Evolutionary conservation across 2,113 vertebrate genomes (phyloP).

Genomic region (Rhabdornis inornatus): DNA sequence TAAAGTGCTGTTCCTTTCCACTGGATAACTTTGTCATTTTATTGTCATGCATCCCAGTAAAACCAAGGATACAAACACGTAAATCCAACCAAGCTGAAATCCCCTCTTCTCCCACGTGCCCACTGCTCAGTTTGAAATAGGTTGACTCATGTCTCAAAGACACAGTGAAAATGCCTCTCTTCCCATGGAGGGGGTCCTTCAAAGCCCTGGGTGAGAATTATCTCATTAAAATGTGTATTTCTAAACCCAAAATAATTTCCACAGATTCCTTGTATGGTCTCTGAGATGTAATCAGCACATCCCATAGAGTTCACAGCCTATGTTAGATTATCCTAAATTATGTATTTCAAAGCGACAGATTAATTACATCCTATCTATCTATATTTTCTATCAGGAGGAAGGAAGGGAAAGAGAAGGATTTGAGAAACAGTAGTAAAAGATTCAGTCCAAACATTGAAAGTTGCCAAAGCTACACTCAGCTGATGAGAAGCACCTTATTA

Average conservation of each 20-base stretch:
- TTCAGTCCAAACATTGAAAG: not conserved
- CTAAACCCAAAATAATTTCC: not conserved
- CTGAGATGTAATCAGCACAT: not conserved
- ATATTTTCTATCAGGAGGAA: not conserved
- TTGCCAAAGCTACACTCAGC: not conserved
- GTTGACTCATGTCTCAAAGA: not conserved
- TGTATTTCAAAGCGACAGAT: not conserved
- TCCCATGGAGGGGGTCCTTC: not conserved
- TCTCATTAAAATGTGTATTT: not conserved
- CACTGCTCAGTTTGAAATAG: not conserved
- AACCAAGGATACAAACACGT: not conserved
- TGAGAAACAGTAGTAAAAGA: not conserved
- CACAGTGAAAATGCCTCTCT: not conserved
- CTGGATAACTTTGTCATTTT: not conserved
- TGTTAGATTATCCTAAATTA: not conserved
- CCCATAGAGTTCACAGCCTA: not conserved
- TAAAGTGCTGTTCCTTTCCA: not conserved
- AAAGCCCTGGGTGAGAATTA: not conserved
- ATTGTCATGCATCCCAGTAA: not conserved
- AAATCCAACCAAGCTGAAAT: not conserved
- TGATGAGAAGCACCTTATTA: not conserved
- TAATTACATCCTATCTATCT: not conserved
- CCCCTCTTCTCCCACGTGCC: not conserved
- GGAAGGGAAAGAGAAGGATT: not conserved
- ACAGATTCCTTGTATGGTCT: not conserved